Conservation (phyloP, 2,113 vertebrate species). For the Campylomormyrus tamandua region DNA sequence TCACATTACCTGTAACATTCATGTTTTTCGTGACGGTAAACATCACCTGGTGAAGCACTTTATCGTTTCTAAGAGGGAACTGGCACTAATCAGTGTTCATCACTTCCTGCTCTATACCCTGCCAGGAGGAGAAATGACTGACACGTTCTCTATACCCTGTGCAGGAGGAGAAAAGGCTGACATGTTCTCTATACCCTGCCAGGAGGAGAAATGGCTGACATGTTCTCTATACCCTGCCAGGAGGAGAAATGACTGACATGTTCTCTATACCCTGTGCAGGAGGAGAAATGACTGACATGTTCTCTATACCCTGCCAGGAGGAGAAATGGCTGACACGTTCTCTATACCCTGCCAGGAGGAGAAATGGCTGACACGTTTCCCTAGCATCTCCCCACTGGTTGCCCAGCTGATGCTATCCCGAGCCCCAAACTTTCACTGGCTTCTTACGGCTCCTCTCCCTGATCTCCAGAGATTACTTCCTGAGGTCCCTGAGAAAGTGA, state of each 20-base stretch:
- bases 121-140: slow-evolving; percentile 72
- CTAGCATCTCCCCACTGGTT: slow-evolving; percentile 77
- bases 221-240: slow-evolving; percentile 9
- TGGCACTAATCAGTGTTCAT: neutral
- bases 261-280: slow-evolving; percentile 39
- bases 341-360: slow-evolving; percentile 64
- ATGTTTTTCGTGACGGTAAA: neutral
- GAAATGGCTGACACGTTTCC: slow-evolving; percentile 69
- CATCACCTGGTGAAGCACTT: neutral
- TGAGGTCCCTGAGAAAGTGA: slow-evolving; percentile 75
- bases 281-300: too few relatives aligned
- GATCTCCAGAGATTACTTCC: slow-evolving; percentile 74
- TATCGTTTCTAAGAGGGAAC: neutral
- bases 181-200: slow-evolving; percentile 41
- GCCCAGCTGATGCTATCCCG: slow-evolving; percentile 79
- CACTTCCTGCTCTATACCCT: slow-evolving; percentile 10
- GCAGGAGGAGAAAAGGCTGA: slow-evolving; percentile 73
- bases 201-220: too few relatives aligned
- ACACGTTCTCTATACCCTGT: slow-evolving; percentile 48
- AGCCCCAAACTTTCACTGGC: slow-evolving; percentile 61
- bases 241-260: slow-evolving; percentile 51
- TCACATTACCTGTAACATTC: neutral
- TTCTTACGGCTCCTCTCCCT: slow-evolving; percentile 64
- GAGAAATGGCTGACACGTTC: too few relatives aligned
- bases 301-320: too few relatives aligned